Percentiles rank a stretch among this genome's conserved stretches.
Conservation (phyloP, 2,888 invertebrate genomes). For the Cancer borealis region DNA sequence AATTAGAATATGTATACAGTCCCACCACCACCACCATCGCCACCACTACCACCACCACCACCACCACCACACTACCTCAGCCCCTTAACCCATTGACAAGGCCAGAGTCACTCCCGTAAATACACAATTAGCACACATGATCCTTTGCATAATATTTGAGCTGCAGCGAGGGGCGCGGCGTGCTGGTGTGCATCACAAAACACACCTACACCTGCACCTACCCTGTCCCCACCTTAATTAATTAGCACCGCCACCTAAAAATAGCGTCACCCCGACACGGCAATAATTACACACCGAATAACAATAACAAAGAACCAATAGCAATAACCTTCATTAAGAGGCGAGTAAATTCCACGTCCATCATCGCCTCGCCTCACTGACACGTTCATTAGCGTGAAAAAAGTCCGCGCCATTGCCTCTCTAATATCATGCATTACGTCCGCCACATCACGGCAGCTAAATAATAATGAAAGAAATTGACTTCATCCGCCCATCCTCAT, state of each 20-base stretch:
- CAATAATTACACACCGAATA: conserved; percentile 6
- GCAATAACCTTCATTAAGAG: conserved; percentile 4
- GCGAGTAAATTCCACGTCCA: background rate
- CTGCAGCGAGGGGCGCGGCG: background rate
- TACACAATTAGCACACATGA: conserved; percentile 16
- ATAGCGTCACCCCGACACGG: background rate
- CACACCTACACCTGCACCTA: background rate
- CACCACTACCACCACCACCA: background rate
- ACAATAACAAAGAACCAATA: conserved; percentile 21
- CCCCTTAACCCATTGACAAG: background rate
- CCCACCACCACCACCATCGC: background rate
- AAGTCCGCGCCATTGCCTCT: background rate
- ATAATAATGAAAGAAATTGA: conserved; percentile 24
- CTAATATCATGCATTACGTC: background rate
- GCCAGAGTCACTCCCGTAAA: background rate
- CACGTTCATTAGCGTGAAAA: conserved; percentile 35
- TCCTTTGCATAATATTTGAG: background rate
- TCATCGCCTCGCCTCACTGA: background rate
- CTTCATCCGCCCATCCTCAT: conserved; percentile 29
- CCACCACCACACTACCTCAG: background rate
- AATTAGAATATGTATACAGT: background rate
- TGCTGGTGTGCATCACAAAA: conserved; percentile 7
- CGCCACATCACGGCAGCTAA: conserved; percentile 1
- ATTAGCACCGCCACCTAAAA: background rate
- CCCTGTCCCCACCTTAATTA: background rate